Evolutionary conservation across 2,113 vertebrate species (phyloP).

Genomic region (Orthonyx spaldingii): DNA sequence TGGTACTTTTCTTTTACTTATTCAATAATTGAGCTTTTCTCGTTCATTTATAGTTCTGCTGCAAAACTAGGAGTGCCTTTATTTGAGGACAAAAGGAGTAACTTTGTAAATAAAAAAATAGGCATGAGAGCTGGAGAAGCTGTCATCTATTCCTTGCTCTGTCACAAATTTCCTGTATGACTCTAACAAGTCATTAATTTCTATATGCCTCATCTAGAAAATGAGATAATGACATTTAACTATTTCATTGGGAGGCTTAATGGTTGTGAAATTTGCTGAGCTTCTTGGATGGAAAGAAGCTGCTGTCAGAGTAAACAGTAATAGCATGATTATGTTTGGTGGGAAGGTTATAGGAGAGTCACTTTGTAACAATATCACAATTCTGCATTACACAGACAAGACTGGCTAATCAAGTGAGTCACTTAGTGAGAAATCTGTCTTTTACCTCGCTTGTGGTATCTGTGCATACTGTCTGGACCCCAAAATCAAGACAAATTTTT

Average conservation of each 20-base stretch:
- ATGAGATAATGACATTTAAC: conserved; percentile 45
- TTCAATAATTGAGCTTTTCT: not conserved
- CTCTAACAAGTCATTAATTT: not conserved
- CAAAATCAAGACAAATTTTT: not conserved
- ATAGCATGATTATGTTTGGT: conserved; percentile 3
- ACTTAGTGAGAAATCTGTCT: not conserved
- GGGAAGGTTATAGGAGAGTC: conserved; percentile 26
- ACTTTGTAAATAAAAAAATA: not conserved
- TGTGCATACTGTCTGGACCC: not conserved
- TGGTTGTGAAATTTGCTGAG: conserved; percentile 55
- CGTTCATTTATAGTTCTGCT: not conserved
- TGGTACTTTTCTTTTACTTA: not conserved
- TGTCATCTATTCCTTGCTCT: not conserved
- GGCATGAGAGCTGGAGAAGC: not conserved
- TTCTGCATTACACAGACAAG: not conserved
- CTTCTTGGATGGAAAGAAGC: conserved; percentile 16
- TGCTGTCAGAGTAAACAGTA: conserved; percentile 28
- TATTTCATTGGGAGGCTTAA: conserved; percentile 27
- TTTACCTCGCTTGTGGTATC: not conserved
- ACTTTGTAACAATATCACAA: not conserved
- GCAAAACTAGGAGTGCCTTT: not conserved
- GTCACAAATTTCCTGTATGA: conserved; percentile 13
- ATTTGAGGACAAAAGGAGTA: not conserved
- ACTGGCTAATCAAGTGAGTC: not conserved
- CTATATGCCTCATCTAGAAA: conserved; percentile 40